Conservation (phyloP, 1,140 invertebrate species). For the Drosophila aff. region DNA sequence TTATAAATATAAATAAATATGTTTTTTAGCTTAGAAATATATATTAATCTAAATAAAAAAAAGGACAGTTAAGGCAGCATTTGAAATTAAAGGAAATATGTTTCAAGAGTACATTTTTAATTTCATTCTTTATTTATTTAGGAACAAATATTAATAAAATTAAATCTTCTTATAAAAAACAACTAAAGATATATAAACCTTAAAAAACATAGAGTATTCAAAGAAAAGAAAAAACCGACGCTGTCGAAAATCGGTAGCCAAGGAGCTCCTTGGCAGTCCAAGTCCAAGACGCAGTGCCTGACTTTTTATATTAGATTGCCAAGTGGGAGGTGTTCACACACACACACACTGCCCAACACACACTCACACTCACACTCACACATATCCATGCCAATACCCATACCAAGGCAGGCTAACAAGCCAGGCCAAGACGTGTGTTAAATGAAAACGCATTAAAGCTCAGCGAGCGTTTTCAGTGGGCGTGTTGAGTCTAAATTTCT, state of each 20-base stretch:
- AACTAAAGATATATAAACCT: background rate
- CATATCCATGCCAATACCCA: slow-evolving; percentile 4
- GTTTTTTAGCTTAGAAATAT: too few relatives aligned
- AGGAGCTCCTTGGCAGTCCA: slow-evolving; percentile 21
- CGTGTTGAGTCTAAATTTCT: slow-evolving; percentile 50
- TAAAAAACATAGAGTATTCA: slow-evolving; percentile 9
- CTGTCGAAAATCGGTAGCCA: slow-evolving; percentile 37
- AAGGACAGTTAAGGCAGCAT: too few relatives aligned
- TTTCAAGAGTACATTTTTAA: background rate
- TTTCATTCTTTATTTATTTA: background rate
- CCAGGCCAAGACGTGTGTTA: slow-evolving; percentile 64
- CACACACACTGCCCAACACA: slow-evolving; percentile 48
- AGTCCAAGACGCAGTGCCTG: slow-evolving; percentile 26
- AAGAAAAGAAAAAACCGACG: background rate
- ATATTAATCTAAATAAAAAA: too few relatives aligned
- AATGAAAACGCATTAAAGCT: slow-evolving; percentile 84
- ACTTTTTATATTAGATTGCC: slow-evolving; percentile 77
- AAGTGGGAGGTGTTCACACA: slow-evolving; percentile 80
- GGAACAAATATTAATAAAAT: too few relatives aligned
- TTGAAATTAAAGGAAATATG: too few relatives aligned
- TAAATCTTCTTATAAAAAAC: background rate
- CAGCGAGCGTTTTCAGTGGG: slow-evolving; percentile 69
- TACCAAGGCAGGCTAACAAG: slow-evolving; percentile 58
- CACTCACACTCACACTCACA: slow-evolving; percentile 31
- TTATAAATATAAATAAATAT: too few relatives aligned